A percentile compares a stretch with the other conserved stretches of the same genome.
Evolutionary conservation across 2,113 vertebrate genomes (phyloP).

Genomic region (Chiloscyllium plagiosum): DNA sequence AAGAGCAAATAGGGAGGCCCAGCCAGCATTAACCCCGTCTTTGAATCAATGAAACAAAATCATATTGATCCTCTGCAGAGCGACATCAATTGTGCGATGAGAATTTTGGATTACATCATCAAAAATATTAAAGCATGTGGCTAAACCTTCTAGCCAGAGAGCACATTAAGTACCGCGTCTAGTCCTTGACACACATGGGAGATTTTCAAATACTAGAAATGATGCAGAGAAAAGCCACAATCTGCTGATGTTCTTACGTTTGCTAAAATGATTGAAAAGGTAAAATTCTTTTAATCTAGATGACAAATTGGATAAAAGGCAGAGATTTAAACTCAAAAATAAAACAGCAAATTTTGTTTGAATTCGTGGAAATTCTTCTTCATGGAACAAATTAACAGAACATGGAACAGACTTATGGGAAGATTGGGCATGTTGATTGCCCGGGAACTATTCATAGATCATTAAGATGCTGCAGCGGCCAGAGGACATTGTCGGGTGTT

Average conservation of each 20-base stretch:
- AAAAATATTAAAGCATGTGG: not conserved
- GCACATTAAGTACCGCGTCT: not conserved
- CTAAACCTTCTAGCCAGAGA: not conserved
- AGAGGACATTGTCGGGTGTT: not conserved
- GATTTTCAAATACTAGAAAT: not conserved
- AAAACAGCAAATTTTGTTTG: not conserved
- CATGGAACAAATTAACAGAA: not conserved
- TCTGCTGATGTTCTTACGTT: not conserved
- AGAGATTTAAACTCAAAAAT: not conserved
- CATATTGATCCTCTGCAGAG: not conserved
- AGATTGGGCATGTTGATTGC: not conserved
- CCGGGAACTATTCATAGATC: not conserved
- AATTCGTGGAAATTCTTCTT: not conserved
- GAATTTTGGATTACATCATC: not conserved
- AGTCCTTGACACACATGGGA: not conserved
- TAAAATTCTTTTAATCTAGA: not conserved
- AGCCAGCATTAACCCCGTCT: too few species aligned
- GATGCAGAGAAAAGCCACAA: not conserved
- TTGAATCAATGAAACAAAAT: too few species aligned
- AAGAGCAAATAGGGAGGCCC: too few species aligned
- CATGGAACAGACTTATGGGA: not conserved
- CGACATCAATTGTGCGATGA: not conserved
- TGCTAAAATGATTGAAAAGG: not conserved
- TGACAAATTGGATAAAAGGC: not conserved
- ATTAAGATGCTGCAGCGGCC: too few species aligned